Evolutionary conservation across 2,797 vertebrate species (phyloP).

Genomic region (Pseudopleuronectes americanus): DNA sequence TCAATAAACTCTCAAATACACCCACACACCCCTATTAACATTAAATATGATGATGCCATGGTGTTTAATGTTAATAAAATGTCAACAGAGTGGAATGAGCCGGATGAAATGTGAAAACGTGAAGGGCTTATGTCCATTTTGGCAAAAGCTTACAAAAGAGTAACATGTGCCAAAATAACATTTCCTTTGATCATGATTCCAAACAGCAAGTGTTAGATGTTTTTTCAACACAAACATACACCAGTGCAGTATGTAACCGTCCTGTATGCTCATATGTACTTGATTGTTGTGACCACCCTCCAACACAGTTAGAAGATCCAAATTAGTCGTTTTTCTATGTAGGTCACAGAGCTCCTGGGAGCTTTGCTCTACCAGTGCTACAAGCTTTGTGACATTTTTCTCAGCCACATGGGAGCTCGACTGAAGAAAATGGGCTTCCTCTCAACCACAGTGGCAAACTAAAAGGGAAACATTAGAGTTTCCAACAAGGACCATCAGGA

Average conservation of each 20-base stretch:
- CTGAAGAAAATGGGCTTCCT: slow-evolving; percentile 43
- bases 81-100: background rate
- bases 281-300: slow-evolving; percentile 55
- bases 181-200: background rate
- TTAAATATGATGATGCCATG: background rate
- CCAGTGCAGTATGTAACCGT: background rate
- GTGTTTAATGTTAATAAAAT: background rate
- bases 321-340: slow-evolving; percentile 64
- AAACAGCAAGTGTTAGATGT: background rate
- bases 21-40: background rate
- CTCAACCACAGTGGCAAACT: slow-evolving; percentile 34
- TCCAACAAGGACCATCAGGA: slow-evolving; percentile 48
- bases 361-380: slow-evolving; percentile 46
- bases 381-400: slow-evolving; percentile 70
- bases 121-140: background rate
- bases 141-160: background rate
- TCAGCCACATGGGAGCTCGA: slow-evolving; percentile 49
- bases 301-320: slow-evolving; percentile 55
- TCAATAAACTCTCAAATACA: slow-evolving; percentile 9
- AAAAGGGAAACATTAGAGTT: slow-evolving; percentile 45
- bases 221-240: background rate
- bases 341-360: slow-evolving; percentile 67
- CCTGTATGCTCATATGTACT: background rate
- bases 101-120: background rate
- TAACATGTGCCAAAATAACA: background rate